Percentiles rank a stretch among this genome's conserved stretches.
Evolutionary conservation across 2,113 vertebrate genomes (phyloP).

Genomic region (Psephotus haematonotus): DNA sequence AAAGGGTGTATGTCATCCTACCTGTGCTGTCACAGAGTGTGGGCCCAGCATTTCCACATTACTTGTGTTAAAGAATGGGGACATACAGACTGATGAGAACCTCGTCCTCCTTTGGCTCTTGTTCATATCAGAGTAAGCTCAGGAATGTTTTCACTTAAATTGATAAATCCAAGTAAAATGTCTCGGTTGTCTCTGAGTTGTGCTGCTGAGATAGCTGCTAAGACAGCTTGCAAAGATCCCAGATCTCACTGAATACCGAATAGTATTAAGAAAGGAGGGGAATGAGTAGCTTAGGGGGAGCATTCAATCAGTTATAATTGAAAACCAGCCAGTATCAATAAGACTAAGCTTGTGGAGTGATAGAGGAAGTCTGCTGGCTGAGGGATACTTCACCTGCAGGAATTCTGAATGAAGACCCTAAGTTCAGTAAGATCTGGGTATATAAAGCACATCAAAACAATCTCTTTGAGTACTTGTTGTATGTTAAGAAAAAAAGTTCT

Average conservation of each 20-base stretch:
- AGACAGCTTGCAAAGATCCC: not conserved
- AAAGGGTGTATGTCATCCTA: not conserved
- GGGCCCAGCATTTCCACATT: not conserved
- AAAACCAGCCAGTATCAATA: not conserved
- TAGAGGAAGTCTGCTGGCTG: not conserved
- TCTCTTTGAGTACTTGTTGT: not conserved
- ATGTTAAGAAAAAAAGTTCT: not conserved
- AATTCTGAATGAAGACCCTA: not conserved
- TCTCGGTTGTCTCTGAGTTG: not conserved
- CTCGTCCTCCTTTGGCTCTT: not conserved
- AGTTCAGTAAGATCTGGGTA: not conserved
- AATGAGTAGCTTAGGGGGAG: not conserved
- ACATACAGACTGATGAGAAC: not conserved
- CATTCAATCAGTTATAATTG: not conserved
- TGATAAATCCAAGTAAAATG: not conserved
- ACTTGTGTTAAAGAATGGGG: not conserved
- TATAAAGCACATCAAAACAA: not conserved
- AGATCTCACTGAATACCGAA: not conserved
- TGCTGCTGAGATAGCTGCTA: not conserved
- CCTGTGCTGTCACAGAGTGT: not conserved
- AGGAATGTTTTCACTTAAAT: not conserved
- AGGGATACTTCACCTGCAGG: not conserved
- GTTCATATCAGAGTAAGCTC: not conserved
- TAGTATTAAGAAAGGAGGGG: not conserved
- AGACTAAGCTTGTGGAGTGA: not conserved